A percentile compares a stretch with the other conserved stretches of the same genome.
Conservation (phyloP, 2,797 vertebrate genomes). For the Micromesistius poutassou region DNA sequence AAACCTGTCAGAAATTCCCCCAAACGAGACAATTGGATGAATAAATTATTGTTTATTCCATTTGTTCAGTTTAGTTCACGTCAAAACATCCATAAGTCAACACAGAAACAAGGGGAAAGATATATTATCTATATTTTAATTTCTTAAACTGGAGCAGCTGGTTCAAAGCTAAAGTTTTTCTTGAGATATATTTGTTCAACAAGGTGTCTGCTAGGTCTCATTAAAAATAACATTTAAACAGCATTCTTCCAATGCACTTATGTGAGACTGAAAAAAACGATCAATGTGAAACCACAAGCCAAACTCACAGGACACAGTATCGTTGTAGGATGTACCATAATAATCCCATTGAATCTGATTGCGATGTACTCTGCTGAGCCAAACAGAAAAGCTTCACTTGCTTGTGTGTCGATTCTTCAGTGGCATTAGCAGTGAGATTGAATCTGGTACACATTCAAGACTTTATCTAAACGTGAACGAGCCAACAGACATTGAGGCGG, state of each 20-base stretch:
- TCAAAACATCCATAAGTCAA: neutral
- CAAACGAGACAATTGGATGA: neutral
- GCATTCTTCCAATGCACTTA: neutral
- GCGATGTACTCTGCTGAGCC: constrained; percentile 73
- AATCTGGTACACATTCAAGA: constrained; percentile 21
- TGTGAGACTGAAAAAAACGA: neutral
- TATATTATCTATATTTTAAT: neutral
- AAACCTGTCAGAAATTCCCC: neutral
- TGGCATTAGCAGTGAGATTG: constrained; percentile 37
- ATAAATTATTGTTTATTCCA: constrained; percentile 1
- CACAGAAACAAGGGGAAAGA: neutral
- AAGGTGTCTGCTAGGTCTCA: neutral
- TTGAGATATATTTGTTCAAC: neutral
- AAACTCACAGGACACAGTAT: constrained; percentile 71
- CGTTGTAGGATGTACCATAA: constrained; percentile 71
- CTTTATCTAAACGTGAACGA: constrained; percentile 25
- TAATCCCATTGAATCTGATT: constrained; percentile 76
- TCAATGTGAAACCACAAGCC: constrained; percentile 36
- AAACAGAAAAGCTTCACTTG: constrained; percentile 63
- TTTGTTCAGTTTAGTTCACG: neutral
- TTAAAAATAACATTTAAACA: neutral
- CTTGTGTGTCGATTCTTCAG: constrained; percentile 55
- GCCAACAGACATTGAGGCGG: constrained; percentile 10
- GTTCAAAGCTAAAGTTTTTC: neutral
- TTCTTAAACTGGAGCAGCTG: neutral